Evolutionary conservation across 1,140 invertebrate species (phyloP).

Genomic region (Brachionus asplanchnoidis): DNA sequence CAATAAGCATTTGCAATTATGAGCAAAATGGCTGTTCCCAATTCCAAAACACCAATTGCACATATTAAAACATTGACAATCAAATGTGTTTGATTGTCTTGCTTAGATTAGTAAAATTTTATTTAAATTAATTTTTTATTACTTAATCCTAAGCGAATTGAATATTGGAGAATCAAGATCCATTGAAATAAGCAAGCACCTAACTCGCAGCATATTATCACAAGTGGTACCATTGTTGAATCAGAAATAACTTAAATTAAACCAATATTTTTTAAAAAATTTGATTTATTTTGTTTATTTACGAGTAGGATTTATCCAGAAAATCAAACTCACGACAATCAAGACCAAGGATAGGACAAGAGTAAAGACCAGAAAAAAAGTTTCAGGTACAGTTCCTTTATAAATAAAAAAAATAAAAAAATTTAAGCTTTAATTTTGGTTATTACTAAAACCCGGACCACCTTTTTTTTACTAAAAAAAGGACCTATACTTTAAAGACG

Average conservation of each 20-base stretch:
- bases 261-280: not conserved
- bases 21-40: not conserved
- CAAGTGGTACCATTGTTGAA: not conserved
- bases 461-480: no score
- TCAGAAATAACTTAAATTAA: not conserved
- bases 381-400: slow-evolving; percentile 26
- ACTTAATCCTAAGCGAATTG: slow-evolving; percentile 32
- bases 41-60: not conserved
- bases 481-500: no score
- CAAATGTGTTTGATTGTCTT: slow-evolving; percentile 15
- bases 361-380: not conserved
- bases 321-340: not conserved
- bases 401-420: not conserved
- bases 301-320: slow-evolving; percentile 28
- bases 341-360: not conserved
- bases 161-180: slow-evolving; percentile 12
- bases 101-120: not conserved
- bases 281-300: not conserved
- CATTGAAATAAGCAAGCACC: not conserved
- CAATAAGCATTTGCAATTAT: slow-evolving; percentile 10
- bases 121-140: not conserved
- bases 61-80: slow-evolving; percentile 4
- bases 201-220: not conserved
- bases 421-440: no score
- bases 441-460: no score